These are phyloP conservation scores for Drosophila lacertosa DNA, from an alignment of 1,140 invertebrate genomes.

Conservation along the genomic window DNA sequence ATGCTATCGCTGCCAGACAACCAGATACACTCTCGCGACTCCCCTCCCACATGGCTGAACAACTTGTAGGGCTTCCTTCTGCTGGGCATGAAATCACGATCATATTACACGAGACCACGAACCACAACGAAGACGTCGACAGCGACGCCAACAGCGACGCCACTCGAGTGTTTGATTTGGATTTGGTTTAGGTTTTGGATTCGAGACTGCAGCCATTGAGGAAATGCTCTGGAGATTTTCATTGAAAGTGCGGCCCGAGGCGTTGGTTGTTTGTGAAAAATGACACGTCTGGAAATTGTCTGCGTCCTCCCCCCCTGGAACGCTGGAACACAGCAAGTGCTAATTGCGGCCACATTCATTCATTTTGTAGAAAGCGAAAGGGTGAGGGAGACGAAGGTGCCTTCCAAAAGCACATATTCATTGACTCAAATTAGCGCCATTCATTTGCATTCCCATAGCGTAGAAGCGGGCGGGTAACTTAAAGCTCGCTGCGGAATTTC, in stretches of 20 bases:
- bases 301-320: conserved; percentile 25
- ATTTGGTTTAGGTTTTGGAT: conserved; percentile 35
- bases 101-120: conserved; percentile 61
- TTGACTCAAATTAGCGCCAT: conserved; percentile 41
- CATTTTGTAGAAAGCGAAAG: conserved; percentile 15
- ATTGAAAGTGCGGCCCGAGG: conserved; percentile 62
- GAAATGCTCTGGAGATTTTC: conserved; percentile 64
- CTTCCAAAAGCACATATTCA: conserved; percentile 13
- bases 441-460: conserved; percentile 30
- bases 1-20: conserved; percentile 57
- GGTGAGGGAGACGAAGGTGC: no score
- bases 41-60: conserved; percentile 29
- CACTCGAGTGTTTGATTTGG: conserved; percentile 54
- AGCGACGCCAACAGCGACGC: conserved; percentile 26
- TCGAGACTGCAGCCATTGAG: conserved; percentile 52
- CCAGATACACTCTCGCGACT: conserved; percentile 44
- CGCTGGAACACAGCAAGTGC: conserved; percentile 25
- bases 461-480: background rate
- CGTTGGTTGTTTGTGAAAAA: conserved; percentile 73
- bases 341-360: conserved; percentile 41
- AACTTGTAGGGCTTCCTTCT: conserved; percentile 67
- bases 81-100: conserved; percentile 65
- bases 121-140: conserved; percentile 27
- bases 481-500: conserved; percentile 56
- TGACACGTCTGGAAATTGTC: conserved; percentile 65